Base-by-base conservation (phyloP, 2,888 invertebrate genomes). In the Nasonovia ribisnigri region DNA sequence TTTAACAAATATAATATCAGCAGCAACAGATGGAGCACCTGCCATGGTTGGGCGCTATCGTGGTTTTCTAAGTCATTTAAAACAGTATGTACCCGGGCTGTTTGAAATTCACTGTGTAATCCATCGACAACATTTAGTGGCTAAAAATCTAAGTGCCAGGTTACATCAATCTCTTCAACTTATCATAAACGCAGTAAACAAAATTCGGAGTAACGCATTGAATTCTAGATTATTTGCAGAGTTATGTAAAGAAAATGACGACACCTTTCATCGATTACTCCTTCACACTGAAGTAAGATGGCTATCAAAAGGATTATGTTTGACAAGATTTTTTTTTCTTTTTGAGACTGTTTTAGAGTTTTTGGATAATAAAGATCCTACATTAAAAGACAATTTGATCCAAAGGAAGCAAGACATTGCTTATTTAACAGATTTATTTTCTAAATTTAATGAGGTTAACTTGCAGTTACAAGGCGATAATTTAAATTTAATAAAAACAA, bases 1-100 rank as follows among this genome's bases (percentile, higher is more conserved):
- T 95, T 95, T 95, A 95, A 95, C 95, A 95, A 95, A 95, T 95
- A 95, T 94, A 95, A 95, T 95, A 95, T 95, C 94, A 95, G 95
- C 95, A 94, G 95, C 95, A 95, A 92, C 88, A 87, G 92, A 60
- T 92, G 92, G 88, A 60, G 92, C 92, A 46, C 84, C 87, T 87
- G 92, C 60, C n/a, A 92, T 88, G 92, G 46, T 86, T 77, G 88
- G 88, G 94, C 95, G 95, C 88, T 95, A 95, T 95, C 95, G 95
- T 95, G 95, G 95, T 89, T 95, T 95, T 95, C 95, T 95, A 95
- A 95, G 95, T 93, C 95, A 95, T 95, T 95, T 95, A 88, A 95
- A 95, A 95, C 94, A 94, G 95, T 95, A 95, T 95, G 92, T 95
- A 95, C 95, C 95, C 90, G 94, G 91, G 88, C 94, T 95, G 93